Percentiles rank a stretch among this genome's conserved stretches.
Evolutionary conservation across 2,113 vertebrate genomes (phyloP).

Genomic region (Chionodraco myersi): DNA sequence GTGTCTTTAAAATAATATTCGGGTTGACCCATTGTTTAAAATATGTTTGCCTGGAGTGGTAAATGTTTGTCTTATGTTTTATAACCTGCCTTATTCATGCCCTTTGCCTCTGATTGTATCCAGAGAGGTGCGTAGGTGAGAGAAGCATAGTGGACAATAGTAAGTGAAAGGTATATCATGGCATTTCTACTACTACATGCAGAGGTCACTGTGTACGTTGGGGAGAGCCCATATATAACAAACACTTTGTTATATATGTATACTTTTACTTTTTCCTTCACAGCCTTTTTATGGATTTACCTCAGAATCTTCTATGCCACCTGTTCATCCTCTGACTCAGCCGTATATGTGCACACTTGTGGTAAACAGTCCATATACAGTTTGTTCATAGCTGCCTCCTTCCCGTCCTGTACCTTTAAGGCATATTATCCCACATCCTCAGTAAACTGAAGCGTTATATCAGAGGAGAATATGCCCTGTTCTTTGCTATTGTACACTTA

Average conservation of each 20-base stretch:
- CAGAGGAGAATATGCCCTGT: neutral
- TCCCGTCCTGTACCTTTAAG: slow-evolving; percentile 28
- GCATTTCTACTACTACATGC: slow-evolving; percentile 22
- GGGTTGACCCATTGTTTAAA: slow-evolving; percentile 42
- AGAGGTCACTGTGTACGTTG: slow-evolving; percentile 29
- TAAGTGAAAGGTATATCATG: slow-evolving; percentile 12
- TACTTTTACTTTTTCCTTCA: slow-evolving; percentile 26
- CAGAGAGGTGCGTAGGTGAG: slow-evolving; percentile 39
- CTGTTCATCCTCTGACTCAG: slow-evolving; percentile 56
- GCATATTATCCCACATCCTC: slow-evolving; percentile 20
- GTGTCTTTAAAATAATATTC: slow-evolving; percentile 28
- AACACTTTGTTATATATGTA: slow-evolving; percentile 32
- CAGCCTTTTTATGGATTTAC: slow-evolving; percentile 68
- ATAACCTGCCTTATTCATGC: slow-evolving; percentile 78
- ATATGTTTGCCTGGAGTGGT: slow-evolving; percentile 25
- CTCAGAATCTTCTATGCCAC: slow-evolving; percentile 69
- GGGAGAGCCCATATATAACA: slow-evolving; percentile 35
- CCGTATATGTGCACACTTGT: slow-evolving; percentile 14
- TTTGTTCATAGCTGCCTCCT: slow-evolving; percentile 50
- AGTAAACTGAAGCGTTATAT: slow-evolving; percentile 27
- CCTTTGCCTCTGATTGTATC: slow-evolving; percentile 73
- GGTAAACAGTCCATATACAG: slow-evolving; percentile 2
- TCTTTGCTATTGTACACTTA: slow-evolving; percentile 20
- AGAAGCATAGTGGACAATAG: slow-evolving; percentile 1
- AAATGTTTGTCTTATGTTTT: slow-evolving; percentile 57